Conservation (phyloP, 2,888 invertebrate species). For the Drosophila lutescens region DNA sequence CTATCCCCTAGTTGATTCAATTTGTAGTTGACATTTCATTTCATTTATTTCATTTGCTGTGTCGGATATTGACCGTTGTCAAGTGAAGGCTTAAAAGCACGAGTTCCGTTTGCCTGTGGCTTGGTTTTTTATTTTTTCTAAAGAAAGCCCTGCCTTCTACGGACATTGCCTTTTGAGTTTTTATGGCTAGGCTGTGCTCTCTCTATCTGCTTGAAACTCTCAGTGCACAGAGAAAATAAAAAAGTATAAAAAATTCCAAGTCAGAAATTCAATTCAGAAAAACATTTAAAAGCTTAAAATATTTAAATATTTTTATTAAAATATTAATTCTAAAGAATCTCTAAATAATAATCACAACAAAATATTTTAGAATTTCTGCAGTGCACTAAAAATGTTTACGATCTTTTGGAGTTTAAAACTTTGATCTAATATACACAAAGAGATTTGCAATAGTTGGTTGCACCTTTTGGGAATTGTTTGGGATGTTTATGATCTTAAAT, state of each 20-base stretch:
- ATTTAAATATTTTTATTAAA: too few species aligned
- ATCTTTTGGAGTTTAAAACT: background rate
- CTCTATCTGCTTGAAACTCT: background rate
- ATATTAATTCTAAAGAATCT: too few species aligned
- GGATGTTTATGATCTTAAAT: too few species aligned
- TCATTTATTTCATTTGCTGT: slow-evolving; percentile 27
- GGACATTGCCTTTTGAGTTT: slow-evolving; percentile 39
- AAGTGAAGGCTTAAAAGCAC: slow-evolving; percentile 12
- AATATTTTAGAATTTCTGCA: too few species aligned
- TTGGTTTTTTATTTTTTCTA: slow-evolving; percentile 29
- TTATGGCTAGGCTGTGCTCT: slow-evolving; percentile 8
- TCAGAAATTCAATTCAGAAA: too few species aligned
- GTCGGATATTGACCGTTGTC: slow-evolving; percentile 32
- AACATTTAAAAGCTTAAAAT: too few species aligned
- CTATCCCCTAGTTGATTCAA: slow-evolving; percentile 33
- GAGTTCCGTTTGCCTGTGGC: slow-evolving; percentile 27
- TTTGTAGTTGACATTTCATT: slow-evolving; percentile 38
- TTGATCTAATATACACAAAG: background rate
- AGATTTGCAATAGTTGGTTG: background rate
- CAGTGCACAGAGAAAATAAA: background rate
- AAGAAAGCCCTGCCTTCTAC: slow-evolving; percentile 39
- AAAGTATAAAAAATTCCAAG: too few species aligned
- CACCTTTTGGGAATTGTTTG: too few species aligned
- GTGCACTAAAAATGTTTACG: too few species aligned
- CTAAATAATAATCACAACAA: too few species aligned